Evolutionary conservation across 64 coral and sea anemone species (phyloP).

Genomic region (Montipora capricornis): DNA sequence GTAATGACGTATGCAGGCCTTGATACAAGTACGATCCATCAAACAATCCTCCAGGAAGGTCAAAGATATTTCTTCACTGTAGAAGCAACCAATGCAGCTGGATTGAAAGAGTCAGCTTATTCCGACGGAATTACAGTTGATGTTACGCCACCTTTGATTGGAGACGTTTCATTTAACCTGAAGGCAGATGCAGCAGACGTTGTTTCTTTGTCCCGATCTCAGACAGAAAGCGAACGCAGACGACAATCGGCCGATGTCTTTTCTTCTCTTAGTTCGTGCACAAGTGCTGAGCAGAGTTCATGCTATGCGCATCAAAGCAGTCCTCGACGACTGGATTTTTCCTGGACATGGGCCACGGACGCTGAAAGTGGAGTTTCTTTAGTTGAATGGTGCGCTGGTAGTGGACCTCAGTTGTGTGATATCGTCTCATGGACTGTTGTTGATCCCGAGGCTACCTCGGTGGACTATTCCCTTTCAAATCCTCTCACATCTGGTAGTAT

Average conservation of each 20-base stretch:
- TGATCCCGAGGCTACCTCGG: neutral
- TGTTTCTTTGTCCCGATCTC: neutral
- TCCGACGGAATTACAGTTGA: constrained; percentile 95
- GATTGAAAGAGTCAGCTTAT: constrained; percentile 55
- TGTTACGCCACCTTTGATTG: constrained; percentile 58
- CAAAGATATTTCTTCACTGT: constrained; percentile 79
- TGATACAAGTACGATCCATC: constrained; percentile 41
- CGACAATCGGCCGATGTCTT: constrained; percentile 14
- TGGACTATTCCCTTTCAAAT: constrained; percentile 8
- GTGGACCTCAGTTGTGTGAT: constrained; percentile 47
- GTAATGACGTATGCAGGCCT: constrained; percentile 52
- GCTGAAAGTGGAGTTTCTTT: constrained; percentile 68
- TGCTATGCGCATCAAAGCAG: constrained; percentile 28
- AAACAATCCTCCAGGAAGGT: constrained; percentile 31
- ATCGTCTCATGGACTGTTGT: constrained; percentile 55
- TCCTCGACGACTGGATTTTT: constrained; percentile 28
- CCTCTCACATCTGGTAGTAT: constrained; percentile 53
- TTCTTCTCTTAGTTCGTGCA: neutral
- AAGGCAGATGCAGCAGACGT: neutral
- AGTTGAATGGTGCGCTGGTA: constrained; percentile 73
- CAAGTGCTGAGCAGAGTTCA: neutral
- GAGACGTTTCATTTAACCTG: constrained; percentile 38
- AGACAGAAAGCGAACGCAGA: constrained; percentile 18
- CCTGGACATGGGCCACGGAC: constrained; percentile 69
- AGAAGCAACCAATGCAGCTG: constrained; percentile 81